Evolutionary conservation across 1,140 invertebrate genomes (phyloP).

Genomic region (Micrasema minimum): DNA sequence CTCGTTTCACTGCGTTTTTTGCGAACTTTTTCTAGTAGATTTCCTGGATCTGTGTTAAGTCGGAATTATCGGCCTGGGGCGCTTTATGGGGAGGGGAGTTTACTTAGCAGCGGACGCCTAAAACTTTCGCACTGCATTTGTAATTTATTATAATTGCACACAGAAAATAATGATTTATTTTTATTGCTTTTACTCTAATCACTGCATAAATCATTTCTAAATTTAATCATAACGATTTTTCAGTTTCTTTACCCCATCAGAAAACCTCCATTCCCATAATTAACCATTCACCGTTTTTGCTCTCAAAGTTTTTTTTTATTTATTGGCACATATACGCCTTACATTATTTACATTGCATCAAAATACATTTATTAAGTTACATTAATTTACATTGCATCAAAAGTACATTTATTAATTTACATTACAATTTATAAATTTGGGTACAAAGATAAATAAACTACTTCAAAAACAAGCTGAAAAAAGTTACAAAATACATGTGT

Average conservation of each 20-base stretch:
- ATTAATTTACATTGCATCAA: too few species aligned
- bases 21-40: constrained; percentile 44
- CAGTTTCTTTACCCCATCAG: background rate
- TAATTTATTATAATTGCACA: constrained; percentile 52
- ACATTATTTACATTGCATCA: too few species aligned
- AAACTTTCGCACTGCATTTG: constrained; percentile 45
- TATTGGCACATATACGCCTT: too few species aligned
- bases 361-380: too few species aligned
- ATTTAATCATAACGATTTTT: background rate
- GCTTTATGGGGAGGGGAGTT: constrained; percentile 31
- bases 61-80: constrained; percentile 49
- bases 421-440: too few species aligned
- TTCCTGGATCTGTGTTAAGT: constrained; percentile 51
- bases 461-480: too few species aligned
- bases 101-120: constrained; percentile 33
- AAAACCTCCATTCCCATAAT: background rate
- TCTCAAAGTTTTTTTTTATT: too few species aligned
- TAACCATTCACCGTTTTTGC: too few species aligned
- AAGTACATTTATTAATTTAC: too few species aligned
- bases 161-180: constrained; percentile 48
- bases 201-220: constrained; percentile 28
- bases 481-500: too few species aligned
- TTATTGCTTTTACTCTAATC: constrained; percentile 31
- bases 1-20: constrained; percentile 34
- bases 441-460: too few species aligned